These are phyloP conservation scores for Popillia japonica DNA, from an alignment of 1,140 invertebrate genomes.

Conservation along the genomic window DNA sequence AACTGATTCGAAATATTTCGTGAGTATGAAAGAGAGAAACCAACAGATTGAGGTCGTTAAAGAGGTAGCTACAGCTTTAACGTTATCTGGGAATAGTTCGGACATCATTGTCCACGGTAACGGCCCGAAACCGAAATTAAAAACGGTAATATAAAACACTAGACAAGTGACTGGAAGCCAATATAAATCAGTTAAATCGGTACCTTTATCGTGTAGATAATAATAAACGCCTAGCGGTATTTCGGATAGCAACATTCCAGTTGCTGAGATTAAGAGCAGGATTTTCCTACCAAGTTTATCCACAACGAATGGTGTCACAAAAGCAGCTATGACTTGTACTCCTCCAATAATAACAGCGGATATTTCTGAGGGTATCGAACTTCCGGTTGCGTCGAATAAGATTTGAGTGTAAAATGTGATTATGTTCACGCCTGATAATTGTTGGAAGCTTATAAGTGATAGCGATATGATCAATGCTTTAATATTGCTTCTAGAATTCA, in stretches of 20 bases:
- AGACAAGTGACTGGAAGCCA: conserved; percentile 56
- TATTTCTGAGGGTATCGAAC: conserved; percentile 64
- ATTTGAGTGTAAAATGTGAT: conserved; percentile 79
- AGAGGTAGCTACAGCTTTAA: conserved; percentile 77
- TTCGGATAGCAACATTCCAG: conserved; percentile 64
- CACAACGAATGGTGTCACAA: conserved; percentile 73
- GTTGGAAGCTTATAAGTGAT: conserved; percentile 74
- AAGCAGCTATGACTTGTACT: conserved; percentile 77
- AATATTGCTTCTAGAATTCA: conserved; percentile 64
- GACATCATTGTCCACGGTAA: conserved; percentile 85
- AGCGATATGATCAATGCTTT: conserved; percentile 74
- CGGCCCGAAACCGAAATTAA: conserved; percentile 74
- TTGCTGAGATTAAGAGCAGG: conserved; percentile 73
- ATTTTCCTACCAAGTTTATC: conserved; percentile 76
- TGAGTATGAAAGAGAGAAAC: conserved; percentile 81
- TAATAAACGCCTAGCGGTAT: conserved; percentile 54
- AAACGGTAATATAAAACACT: conserved; percentile 52
- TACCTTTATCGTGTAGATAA: conserved; percentile 46
- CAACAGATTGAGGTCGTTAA: conserved; percentile 80
- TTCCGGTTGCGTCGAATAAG: conserved; percentile 76
- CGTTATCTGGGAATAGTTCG: conserved; percentile 80
- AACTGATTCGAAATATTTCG: conserved; percentile 74
- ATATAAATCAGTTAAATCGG: conserved; percentile 47
- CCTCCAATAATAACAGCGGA: conserved; percentile 79
- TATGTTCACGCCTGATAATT: conserved; percentile 80